Conservation (phyloP, 2,113 vertebrate genomes). For the Muscicapa adusta region DNA sequence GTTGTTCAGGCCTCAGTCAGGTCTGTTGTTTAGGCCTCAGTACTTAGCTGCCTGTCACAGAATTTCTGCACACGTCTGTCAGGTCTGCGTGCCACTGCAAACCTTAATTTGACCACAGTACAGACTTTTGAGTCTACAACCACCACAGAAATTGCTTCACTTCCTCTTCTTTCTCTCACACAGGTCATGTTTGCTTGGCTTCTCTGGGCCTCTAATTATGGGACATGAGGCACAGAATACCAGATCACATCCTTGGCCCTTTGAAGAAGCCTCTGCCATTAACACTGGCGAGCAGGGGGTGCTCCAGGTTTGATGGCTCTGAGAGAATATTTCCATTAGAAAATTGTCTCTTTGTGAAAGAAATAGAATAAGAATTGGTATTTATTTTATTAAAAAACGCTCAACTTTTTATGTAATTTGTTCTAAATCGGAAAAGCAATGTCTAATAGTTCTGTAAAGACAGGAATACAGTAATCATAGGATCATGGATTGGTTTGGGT, state of each 20-base stretch:
- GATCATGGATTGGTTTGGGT: background rate
- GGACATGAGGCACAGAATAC: background rate
- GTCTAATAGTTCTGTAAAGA: background rate
- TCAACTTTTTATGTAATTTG: background rate
- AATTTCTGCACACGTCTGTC: background rate
- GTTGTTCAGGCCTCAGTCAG: background rate
- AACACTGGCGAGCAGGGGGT: background rate
- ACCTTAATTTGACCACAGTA: background rate
- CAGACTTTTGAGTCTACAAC: background rate
- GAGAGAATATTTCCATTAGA: background rate
- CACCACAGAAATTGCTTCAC: background rate
- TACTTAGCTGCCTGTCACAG: background rate
- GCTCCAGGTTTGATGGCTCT: background rate
- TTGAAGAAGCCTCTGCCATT: background rate
- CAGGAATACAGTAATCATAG: background rate
- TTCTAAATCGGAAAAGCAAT: background rate
- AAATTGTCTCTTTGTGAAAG: background rate
- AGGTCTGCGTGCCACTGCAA: background rate
- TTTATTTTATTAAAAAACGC: background rate
- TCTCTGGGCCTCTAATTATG: background rate
- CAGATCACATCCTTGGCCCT: background rate
- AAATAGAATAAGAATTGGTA: background rate
- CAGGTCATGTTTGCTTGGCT: slow-evolving; percentile 18
- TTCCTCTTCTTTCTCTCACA: background rate
- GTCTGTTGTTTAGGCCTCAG: background rate